Conservation (phyloP, 2,888 invertebrate genomes). For the Strigamia transsilvanica region DNA sequence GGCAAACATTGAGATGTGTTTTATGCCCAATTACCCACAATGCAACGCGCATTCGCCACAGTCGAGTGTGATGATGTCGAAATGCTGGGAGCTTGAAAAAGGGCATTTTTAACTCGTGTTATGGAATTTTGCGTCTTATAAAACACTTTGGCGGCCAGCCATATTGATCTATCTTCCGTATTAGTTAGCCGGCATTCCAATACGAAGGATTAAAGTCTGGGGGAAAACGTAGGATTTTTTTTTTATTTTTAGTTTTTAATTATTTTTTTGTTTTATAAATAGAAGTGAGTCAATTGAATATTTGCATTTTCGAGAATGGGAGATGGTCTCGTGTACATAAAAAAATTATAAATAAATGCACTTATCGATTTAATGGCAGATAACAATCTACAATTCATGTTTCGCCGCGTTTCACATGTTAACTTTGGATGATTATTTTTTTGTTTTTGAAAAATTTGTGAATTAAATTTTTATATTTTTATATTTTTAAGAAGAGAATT, state of each 20-base stretch:
- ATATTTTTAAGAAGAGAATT: background rate
- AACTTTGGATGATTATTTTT: no score
- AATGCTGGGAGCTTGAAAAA: background rate
- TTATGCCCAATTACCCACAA: background rate
- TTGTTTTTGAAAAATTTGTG: background rate
- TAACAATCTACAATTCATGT: background rate
- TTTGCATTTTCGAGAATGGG: background rate
- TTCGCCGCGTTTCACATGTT: background rate
- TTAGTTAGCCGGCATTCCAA: background rate
- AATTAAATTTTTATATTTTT: background rate
- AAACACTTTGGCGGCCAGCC: background rate
- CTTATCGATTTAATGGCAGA: constrained; percentile 8
- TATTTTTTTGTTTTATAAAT: background rate
- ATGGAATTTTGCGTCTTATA: background rate
- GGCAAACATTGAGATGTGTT: background rate
- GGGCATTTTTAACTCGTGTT: background rate
- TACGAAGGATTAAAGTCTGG: background rate
- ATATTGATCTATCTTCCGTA: background rate
- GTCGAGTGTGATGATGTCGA: no score
- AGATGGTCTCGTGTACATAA: constrained; percentile 18
- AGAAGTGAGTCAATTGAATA: background rate
- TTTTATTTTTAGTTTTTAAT: background rate
- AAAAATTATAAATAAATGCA: constrained; percentile 3
- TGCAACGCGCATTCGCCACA: background rate
- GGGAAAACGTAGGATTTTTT: background rate